Conservation (phyloP, 2,888 invertebrate species). For the Cephus rjabovi region DNA sequence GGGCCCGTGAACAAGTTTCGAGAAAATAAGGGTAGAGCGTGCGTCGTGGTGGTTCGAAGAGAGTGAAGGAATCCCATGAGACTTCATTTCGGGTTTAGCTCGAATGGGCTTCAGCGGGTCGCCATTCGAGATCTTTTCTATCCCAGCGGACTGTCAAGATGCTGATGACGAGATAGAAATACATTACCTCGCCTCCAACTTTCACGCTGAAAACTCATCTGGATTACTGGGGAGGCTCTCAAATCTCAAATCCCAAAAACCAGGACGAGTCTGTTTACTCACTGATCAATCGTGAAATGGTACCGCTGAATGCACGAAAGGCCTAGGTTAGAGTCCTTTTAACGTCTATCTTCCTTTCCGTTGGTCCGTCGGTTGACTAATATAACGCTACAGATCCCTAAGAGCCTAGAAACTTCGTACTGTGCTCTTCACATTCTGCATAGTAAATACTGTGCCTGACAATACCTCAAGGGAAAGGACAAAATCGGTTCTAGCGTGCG, state of each 20-base stretch:
- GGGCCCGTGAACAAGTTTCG: not conserved
- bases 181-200: not conserved
- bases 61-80: not conserved
- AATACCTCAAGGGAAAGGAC: not conserved
- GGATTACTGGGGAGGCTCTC: not conserved
- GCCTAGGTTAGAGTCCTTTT: not conserved
- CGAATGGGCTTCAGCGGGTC: not conserved
- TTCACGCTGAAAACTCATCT: not conserved
- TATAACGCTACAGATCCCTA: not conserved
- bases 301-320: not conserved
- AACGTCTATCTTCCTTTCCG: not conserved
- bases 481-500: not conserved
- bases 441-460: not conserved
- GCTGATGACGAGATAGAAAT: conserved; percentile 6
- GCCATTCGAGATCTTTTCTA: not conserved
- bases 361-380: not conserved
- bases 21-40: not conserved
- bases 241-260: not conserved
- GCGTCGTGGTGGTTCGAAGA: not conserved
- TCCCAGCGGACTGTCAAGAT: conserved; percentile 4
- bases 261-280: not conserved
- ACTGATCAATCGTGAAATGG: not conserved
- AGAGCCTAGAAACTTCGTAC: not conserved
- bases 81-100: conserved; percentile 1
- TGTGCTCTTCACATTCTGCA: not conserved